A percentile compares a stretch with the other conserved stretches of the same genome.
These are phyloP conservation scores for Aromia moschata DNA, from an alignment of 2,888 invertebrate species.

Conservation along the genomic window DNA sequence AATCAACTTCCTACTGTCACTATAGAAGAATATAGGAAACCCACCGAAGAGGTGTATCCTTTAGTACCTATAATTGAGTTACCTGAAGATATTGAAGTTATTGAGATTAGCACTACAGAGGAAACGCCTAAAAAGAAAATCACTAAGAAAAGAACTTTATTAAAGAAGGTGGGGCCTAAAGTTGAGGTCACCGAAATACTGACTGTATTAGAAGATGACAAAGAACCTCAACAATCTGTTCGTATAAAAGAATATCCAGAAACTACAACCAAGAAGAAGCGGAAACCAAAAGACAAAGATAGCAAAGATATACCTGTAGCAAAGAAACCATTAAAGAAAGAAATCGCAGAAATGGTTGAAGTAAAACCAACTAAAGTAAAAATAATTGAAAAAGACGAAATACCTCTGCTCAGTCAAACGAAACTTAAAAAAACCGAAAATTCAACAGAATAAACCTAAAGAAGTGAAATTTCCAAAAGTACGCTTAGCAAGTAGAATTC, in stretches of 20 bases:
- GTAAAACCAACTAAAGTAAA: slow-evolving; percentile 44
- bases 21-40: slow-evolving; percentile 34
- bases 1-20: slow-evolving; percentile 46
- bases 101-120: slow-evolving; percentile 60
- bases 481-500: slow-evolving; percentile 75
- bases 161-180: slow-evolving; percentile 53
- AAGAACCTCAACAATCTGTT: slow-evolving; percentile 49
- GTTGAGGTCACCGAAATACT: slow-evolving; percentile 57
- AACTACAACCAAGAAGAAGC: slow-evolving; percentile 27
- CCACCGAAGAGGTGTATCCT: slow-evolving; percentile 48
- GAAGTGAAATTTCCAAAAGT: slow-evolving; percentile 69
- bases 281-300: slow-evolving; percentile 8
- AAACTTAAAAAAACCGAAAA: slow-evolving; percentile 67
- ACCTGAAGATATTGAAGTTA: slow-evolving; percentile 59
- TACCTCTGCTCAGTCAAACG: slow-evolving; percentile 66
- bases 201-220: slow-evolving; percentile 51
- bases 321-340: slow-evolving; percentile 28
- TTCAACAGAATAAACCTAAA: slow-evolving; percentile 43
- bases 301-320: slow-evolving; percentile 2
- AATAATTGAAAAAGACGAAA: slow-evolving; percentile 50
- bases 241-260: slow-evolving; percentile 47
- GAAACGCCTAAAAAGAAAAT: slow-evolving; percentile 60
- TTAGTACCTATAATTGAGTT: slow-evolving; percentile 52
- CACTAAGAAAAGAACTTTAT: slow-evolving; percentile 53
- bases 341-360: slow-evolving; percentile 44